A percentile compares a stretch with the other conserved stretches of the same genome.
These are phyloP conservation scores for Plebejus anna DNA, from an alignment of 2,888 invertebrate species.

Conservation along the genomic window DNA sequence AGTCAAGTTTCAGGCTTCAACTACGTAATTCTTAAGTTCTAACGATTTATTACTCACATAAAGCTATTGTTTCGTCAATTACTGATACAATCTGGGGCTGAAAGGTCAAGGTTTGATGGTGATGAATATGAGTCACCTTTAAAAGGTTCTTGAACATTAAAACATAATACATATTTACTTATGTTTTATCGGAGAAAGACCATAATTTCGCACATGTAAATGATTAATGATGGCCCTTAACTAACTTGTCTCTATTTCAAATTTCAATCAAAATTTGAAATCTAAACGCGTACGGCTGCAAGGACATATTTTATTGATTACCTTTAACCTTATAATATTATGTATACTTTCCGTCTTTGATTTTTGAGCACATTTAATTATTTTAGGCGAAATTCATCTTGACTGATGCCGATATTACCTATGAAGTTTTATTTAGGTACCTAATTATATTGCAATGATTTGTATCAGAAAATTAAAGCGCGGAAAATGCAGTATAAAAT, in stretches of 20 bases:
- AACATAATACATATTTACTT: not conserved
- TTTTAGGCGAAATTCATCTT: not conserved
- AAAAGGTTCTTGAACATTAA: not conserved
- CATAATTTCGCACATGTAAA: too few relatives aligned
- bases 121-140: not conserved
- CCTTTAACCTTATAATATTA: too few relatives aligned
- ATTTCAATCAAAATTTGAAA: too few relatives aligned
- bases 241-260: too few relatives aligned
- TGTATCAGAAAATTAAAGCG: not conserved
- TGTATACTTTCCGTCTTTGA: too few relatives aligned
- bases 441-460: too few relatives aligned
- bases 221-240: too few relatives aligned
- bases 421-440: too few relatives aligned
- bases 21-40: not conserved
- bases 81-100: not conserved
- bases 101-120: not conserved
- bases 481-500: not conserved
- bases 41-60: not conserved
- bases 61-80: not conserved
- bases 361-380: not conserved
- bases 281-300: too few relatives aligned
- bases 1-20: not conserved
- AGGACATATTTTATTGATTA: too few relatives aligned
- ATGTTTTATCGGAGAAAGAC: too few relatives aligned
- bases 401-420: too few relatives aligned